Base-by-base conservation (phyloP, 2,797 vertebrate genomes). In the Eospalax fontanierii region DNA sequence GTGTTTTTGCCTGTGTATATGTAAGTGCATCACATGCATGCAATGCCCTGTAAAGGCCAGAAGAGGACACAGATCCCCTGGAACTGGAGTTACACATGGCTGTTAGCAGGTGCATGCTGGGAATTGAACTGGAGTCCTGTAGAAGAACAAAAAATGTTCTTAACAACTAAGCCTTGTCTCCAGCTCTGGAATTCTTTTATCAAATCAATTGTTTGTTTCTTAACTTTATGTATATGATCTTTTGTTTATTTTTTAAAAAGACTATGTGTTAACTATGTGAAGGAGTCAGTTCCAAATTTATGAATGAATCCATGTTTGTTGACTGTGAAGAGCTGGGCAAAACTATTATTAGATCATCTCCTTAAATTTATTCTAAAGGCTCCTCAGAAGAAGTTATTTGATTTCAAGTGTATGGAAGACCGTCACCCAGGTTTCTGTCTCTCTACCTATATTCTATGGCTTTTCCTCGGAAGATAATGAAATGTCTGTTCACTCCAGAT, bases 211-310 rank as follows among this genome's bases (percentile, higher is more conserved):
- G 16, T 78, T 46, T 88, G 19, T 81, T 46, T 86, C 24, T 43
- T 71, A 9, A 63, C 30, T 38, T 95, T 90, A 86, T 38, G 93
- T 90, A 86, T 80, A 35, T 3, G 19, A 80, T n/a, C 75, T 40
- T 71, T 89, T 89, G 30, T 28, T 50, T 43, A 89, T n/a, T n/a
- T n/a, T 68, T 30, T 16, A 33, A 38, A 74, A 74, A n/a, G 38
- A 70, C 19, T 30, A 2, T 38, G 50, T 63, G 21, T 59, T 85
- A 96, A 11, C 5, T 87, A n/a, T 54, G 2, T 76, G 76, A 90
- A 59, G 50, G 40, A 89, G 40, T 43, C 22, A 68, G 16, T 85
- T 95, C 35, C 35, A 93, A 90, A 87, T 33, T 22, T 54, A n/a
- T 40, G 74, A 92, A 75, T 78, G 70, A 74, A 86, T 90, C 15